Evolutionary conservation across 2,113 vertebrate genomes (phyloP).

Genomic region (Sarotherodon lohbergeri): DNA sequence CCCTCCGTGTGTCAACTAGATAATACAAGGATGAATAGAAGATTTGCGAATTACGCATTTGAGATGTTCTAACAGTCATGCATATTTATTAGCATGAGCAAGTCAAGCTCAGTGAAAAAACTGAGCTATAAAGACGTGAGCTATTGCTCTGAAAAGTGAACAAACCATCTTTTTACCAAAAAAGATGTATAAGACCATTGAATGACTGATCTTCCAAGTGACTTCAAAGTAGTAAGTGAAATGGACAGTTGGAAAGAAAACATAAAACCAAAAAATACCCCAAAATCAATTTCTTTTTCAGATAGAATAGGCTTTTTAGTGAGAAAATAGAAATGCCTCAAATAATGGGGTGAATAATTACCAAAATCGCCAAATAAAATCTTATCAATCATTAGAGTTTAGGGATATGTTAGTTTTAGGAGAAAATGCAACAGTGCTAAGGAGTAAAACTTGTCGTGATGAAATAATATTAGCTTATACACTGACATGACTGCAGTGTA

Average conservation of each 20-base stretch:
- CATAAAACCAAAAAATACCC: background rate
- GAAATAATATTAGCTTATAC: background rate
- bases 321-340: background rate
- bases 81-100: conserved; percentile 9
- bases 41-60: conserved; percentile 10
- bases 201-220: background rate
- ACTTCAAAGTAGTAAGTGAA: background rate
- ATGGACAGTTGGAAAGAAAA: background rate
- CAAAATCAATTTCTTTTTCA: background rate
- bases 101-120: background rate
- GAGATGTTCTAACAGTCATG: background rate
- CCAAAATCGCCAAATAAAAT: background rate
- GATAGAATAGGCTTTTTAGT: background rate
- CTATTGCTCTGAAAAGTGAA: conserved; percentile 1
- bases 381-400: background rate
- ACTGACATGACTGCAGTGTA: background rate
- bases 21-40: conserved; percentile 53
- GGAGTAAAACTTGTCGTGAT: background rate
- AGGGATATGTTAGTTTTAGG: background rate
- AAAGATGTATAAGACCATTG: conserved; percentile 15
- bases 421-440: background rate
- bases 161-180: conserved; percentile 35
- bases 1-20: conserved; percentile 62
- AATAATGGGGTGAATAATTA: background rate
- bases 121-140: background rate